Conservation (phyloP, 2,113 vertebrate species). For the Tylochromis polylepis region DNA sequence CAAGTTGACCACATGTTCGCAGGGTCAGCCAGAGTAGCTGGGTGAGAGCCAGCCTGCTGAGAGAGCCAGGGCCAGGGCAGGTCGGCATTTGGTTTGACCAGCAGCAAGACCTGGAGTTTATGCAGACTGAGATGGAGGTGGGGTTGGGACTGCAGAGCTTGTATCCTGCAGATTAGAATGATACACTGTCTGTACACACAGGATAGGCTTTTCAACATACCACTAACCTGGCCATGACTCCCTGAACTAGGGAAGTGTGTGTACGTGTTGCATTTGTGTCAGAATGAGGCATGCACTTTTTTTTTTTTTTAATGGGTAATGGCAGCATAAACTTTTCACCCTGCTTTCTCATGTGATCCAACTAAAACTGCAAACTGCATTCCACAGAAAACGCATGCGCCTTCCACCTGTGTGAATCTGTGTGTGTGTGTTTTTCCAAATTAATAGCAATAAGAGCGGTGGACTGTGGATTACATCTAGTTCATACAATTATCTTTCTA, state of each 20-base stretch:
- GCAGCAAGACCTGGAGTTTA: slow-evolving; percentile 72
- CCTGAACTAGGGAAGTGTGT: slow-evolving; percentile 44
- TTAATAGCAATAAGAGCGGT: slow-evolving; percentile 46
- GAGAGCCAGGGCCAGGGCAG: slow-evolving; percentile 37
- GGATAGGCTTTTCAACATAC: slow-evolving; percentile 60
- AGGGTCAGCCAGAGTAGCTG: slow-evolving; percentile 67
- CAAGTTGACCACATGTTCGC: slow-evolving; percentile 57
- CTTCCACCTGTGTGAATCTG: slow-evolving; percentile 15
- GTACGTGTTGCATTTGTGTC: neutral
- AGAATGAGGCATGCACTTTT: slow-evolving; percentile 12
- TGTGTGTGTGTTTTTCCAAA: slow-evolving; percentile 2
- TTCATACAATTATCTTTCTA: slow-evolving; percentile 55
- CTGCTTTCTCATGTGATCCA: slow-evolving; percentile 56
- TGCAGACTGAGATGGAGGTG: slow-evolving; percentile 22
- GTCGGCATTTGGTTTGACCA: slow-evolving; percentile 63
- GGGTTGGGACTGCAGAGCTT: slow-evolving; percentile 17
- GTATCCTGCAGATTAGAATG: slow-evolving; percentile 62
- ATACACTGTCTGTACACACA: slow-evolving; percentile 37
- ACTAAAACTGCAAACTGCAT: slow-evolving; percentile 41
- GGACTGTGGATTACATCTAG: slow-evolving; percentile 51
- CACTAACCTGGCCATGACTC: slow-evolving; percentile 54
- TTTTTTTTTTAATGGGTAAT: slow-evolving; percentile 31
- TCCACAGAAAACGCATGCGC: slow-evolving; percentile 28
- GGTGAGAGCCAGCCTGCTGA: slow-evolving; percentile 55
- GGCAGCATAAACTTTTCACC: slow-evolving; percentile 61